These are phyloP conservation scores for Apogon hyalosoma DNA, from an alignment of 2,797 vertebrate genomes.

Conservation along the genomic window DNA sequence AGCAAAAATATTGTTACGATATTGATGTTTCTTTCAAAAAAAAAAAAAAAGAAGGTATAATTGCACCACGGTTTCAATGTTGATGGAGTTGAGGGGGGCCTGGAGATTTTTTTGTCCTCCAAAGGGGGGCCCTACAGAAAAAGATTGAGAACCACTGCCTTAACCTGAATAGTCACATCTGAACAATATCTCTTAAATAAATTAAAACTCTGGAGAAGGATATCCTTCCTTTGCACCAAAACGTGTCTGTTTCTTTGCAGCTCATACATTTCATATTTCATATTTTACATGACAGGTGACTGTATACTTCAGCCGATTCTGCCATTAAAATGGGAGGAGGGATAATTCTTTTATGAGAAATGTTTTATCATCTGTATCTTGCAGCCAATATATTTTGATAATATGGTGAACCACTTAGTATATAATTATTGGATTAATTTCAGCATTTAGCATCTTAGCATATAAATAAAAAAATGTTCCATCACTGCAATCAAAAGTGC, in stretches of 20 bases:
- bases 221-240: neutral
- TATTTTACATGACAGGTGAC: slow-evolving; percentile 36
- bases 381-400: slow-evolving; percentile 18
- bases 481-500: slow-evolving; percentile 10
- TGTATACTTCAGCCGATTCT: slow-evolving; percentile 14
- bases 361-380: neutral
- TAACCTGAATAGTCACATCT: neutral
- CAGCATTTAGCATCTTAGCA: slow-evolving; percentile 32
- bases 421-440: slow-evolving; percentile 24
- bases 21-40: too few species aligned
- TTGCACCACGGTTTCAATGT: too few species aligned
- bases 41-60: too few species aligned
- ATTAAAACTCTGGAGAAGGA: neutral
- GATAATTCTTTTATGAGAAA: slow-evolving; percentile 13
- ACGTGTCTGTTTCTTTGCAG: slow-evolving; percentile 17
- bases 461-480: slow-evolving; percentile 40
- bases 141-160: too few species aligned
- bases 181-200: neutral
- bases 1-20: too few species aligned
- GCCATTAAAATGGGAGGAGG: neutral
- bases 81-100: too few species aligned
- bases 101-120: too few species aligned
- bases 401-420: slow-evolving; percentile 36
- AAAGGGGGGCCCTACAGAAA: too few species aligned
- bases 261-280: slow-evolving; percentile 7